These are phyloP conservation scores for Callosobruchus maculatus DNA, from an alignment of 2,888 invertebrate species.

Conservation along the genomic window DNA sequence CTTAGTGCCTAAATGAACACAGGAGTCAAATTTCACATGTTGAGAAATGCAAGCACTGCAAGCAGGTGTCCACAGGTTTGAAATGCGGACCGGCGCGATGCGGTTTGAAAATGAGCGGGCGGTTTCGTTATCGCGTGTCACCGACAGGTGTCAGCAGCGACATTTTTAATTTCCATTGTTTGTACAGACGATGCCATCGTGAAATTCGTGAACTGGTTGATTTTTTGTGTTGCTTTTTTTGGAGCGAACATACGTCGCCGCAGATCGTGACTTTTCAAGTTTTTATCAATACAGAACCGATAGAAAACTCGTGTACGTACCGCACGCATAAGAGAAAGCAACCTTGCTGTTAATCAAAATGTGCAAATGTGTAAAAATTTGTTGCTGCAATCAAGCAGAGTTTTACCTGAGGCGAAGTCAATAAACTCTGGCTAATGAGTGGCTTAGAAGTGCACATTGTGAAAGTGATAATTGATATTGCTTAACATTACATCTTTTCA, in stretches of 20 bases:
- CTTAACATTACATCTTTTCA: slow-evolving; percentile 28
- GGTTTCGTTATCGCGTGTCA: slow-evolving; percentile 7
- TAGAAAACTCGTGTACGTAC: neutral
- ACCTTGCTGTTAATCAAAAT: slow-evolving; percentile 14
- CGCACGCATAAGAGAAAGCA: neutral
- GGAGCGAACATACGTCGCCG: slow-evolving; percentile 8
- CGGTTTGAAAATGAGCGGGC: neutral
- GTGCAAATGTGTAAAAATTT: slow-evolving; percentile 16
- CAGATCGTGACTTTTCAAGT: slow-evolving; percentile 1
- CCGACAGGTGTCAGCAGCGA: slow-evolving; percentile 28
- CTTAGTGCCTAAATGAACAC: neutral
- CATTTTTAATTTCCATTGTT: slow-evolving; percentile 41
- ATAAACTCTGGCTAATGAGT: slow-evolving; percentile 49
- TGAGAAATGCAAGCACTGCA: neutral
- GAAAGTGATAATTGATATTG: slow-evolving; percentile 48
- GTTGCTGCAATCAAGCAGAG: slow-evolving; percentile 11
- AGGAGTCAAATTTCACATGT: neutral
- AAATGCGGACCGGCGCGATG: neutral
- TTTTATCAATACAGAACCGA: slow-evolving; percentile 3
- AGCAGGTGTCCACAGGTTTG: neutral
- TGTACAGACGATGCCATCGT: slow-evolving; percentile 34
- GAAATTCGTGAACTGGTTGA: slow-evolving; percentile 22
- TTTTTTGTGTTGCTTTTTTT: slow-evolving; percentile 32
- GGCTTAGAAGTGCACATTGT: slow-evolving; percentile 40
- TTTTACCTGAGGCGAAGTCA: slow-evolving; percentile 44